Conservation (phyloP, 1,140 invertebrate genomes). For the Bombus breviceps region DNA sequence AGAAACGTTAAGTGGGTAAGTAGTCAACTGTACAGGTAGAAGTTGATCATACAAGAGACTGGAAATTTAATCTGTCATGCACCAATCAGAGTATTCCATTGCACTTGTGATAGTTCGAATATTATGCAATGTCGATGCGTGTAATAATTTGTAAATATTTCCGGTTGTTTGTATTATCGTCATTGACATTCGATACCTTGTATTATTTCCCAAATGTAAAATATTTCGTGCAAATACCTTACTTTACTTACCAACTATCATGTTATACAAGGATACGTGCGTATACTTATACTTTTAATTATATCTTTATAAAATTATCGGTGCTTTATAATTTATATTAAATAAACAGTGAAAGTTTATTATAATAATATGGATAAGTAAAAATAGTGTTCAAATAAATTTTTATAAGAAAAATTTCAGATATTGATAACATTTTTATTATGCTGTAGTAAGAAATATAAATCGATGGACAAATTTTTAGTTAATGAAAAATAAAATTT, state of each 20-base stretch:
- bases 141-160: constrained; percentile 19
- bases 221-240: neutral
- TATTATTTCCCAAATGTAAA: neutral
- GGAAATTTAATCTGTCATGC: constrained; percentile 17
- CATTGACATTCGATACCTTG: neutral
- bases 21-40: constrained; percentile 15
- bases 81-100: constrained; percentile 14
- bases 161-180: neutral
- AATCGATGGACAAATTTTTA: no score
- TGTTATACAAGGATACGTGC: no score
- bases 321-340: no score
- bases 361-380: no score
- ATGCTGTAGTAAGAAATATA: no score
- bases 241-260: neutral
- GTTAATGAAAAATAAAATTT: neutral
- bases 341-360: no score
- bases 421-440: no score
- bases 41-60: constrained; percentile 11
- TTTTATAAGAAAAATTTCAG: no score
- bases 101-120: neutral
- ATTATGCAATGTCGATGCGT: constrained; percentile 12
- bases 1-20: constrained; percentile 36
- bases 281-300: no score
- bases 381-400: no score
- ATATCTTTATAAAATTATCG: no score